phyloP scores from a whole-genome alignment of 2,888 invertebrate genomes.

The Polydesmus complanatus region DNA sequence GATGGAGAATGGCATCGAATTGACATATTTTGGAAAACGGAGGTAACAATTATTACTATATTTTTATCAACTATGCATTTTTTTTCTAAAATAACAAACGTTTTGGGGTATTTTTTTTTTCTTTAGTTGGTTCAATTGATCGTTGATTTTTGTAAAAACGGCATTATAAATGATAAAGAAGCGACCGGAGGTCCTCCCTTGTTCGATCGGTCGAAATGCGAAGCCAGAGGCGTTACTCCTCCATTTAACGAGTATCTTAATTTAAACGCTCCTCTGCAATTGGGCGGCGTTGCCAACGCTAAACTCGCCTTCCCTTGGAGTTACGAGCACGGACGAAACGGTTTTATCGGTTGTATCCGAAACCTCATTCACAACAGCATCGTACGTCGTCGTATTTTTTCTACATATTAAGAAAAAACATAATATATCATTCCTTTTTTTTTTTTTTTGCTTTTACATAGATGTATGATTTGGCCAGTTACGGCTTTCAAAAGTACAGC shows the following conservation, averaged over 20 bases:
- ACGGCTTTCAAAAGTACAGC: conserved; percentile 68
- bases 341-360: conserved; percentile 90
- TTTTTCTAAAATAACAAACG: neutral
- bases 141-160: conserved; percentile 83
- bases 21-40: conserved; percentile 90
- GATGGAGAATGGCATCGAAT: conserved; percentile 97
- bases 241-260: conserved; percentile 93
- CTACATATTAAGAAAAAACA: too few relatives aligned
- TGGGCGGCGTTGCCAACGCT: conserved; percentile 82
- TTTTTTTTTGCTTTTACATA: conserved; percentile 25
- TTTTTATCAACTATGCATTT: neutral
- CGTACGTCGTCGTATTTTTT: conserved; percentile 23
- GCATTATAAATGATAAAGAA: conserved; percentile 74
- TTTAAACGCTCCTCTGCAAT: conserved; percentile 85
- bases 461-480: conserved; percentile 87
- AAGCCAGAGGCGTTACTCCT: conserved; percentile 75
- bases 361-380: conserved; percentile 90
- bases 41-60: conserved; percentile 34
- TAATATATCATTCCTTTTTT: neutral
- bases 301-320: conserved; percentile 16
- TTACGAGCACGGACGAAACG: conserved; percentile 27
- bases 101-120: too few relatives aligned
- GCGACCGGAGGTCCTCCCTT: conserved; percentile 68
- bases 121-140: conserved; percentile 66
- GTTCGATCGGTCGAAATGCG: conserved; percentile 79